Conservation (phyloP, 2,888 invertebrate genomes). For the Lithosia quadra region DNA sequence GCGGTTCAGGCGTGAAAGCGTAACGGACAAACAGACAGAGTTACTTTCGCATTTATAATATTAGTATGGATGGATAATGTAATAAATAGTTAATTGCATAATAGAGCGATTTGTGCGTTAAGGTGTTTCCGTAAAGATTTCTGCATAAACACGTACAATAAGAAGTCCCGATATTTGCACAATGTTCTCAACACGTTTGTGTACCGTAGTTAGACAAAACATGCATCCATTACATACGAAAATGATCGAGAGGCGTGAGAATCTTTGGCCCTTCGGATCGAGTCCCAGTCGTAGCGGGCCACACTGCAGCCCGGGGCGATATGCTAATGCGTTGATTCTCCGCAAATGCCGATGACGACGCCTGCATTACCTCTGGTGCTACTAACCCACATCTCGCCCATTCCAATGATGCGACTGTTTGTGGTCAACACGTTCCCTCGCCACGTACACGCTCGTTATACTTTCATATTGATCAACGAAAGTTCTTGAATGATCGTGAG, state of each 20-base stretch:
- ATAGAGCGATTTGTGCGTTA: neutral
- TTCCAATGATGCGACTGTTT: conserved; percentile 79
- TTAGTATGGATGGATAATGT: too few relatives aligned
- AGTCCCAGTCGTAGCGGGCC: conserved; percentile 79
- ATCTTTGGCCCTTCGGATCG: conserved; percentile 73
- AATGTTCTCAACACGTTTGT: neutral
- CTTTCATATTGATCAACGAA: conserved; percentile 83
- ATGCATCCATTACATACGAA: conserved; percentile 40
- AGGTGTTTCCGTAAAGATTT: neutral
- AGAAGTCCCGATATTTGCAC: neutral
- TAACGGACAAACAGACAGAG: too few relatives aligned
- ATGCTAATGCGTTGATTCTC: conserved; percentile 78
- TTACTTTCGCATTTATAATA: too few relatives aligned
- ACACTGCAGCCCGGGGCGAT: conserved; percentile 71
- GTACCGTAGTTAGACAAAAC: conserved; percentile 10
- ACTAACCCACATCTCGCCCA: conserved; percentile 83
- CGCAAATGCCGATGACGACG: conserved; percentile 61
- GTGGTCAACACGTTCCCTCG: conserved; percentile 75
- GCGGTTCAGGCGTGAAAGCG: too few relatives aligned
- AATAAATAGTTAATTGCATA: neutral
- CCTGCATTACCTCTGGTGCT: conserved; percentile 70
- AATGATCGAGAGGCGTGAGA: conserved; percentile 73
- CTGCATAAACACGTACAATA: neutral
- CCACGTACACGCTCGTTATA: conserved; percentile 79
- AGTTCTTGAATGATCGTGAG: conserved; percentile 69